These are phyloP conservation scores for Lepidotrigona ventralis DNA, from an alignment of 1,140 invertebrate genomes.

Conservation along the genomic window DNA sequence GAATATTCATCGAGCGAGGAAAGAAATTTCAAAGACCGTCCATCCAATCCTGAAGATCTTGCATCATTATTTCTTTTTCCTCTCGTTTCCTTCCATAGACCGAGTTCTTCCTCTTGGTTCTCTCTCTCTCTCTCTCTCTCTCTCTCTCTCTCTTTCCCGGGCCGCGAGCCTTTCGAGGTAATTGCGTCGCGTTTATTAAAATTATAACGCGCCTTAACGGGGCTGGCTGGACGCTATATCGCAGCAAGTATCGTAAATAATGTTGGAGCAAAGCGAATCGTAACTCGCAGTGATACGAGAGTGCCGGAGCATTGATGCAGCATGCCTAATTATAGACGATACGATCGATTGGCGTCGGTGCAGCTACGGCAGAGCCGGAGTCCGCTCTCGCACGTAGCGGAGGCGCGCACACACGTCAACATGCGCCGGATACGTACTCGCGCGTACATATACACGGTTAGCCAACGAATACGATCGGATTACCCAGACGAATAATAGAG, in stretches of 20 bases:
- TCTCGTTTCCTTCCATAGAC: neutral
- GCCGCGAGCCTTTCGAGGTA: neutral
- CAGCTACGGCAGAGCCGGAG: neutral
- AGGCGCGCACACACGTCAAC: neutral
- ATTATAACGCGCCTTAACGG: constrained; percentile 29
- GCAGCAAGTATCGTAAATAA: constrained; percentile 27
- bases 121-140: neutral
- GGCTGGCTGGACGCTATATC: neutral
- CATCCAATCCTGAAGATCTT: constrained; percentile 51
- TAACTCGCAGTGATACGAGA: constrained; percentile 34
- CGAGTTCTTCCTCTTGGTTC: neutral
- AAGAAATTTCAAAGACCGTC: constrained; percentile 47
- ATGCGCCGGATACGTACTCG: neutral
- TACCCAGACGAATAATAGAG: constrained; percentile 22
- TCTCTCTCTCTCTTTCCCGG: neutral
- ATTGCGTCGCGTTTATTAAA: constrained; percentile 45
- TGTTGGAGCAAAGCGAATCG: neutral
- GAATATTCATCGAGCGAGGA: constrained; percentile 46
- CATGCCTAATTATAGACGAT: constrained; percentile 52
- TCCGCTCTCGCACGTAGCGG: neutral
- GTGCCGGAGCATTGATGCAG: constrained; percentile 37
- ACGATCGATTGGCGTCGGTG: constrained; percentile 46
- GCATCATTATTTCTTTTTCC: constrained; percentile 33
- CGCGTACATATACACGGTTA: neutral
- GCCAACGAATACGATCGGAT: neutral